Base-by-base conservation (phyloP, 2,888 invertebrate species). In the Daptonema setosum region DNA sequence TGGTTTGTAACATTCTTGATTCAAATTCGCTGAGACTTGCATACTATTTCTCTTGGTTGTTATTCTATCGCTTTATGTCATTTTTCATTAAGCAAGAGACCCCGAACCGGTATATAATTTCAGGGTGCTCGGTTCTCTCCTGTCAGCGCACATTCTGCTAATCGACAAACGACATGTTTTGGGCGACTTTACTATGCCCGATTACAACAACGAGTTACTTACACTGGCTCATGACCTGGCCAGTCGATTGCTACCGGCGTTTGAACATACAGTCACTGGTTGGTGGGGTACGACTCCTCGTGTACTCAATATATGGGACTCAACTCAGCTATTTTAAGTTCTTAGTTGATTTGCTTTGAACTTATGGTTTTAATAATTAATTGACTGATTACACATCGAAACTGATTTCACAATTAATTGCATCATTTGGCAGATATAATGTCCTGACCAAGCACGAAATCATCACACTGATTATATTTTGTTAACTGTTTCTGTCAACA, bases 121-220 rank as follows among this genome's bases (percentile, higher is more conserved):
- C 63, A 76, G 80, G 62, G 70, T 80, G 24, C 67, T 80, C 43
- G 80, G 80, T 52, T 76, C 76, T 14, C 69, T 80, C 30, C 66
- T 80, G 52, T 78, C 79, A n/a, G 78, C 79, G 41, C 80, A 80
- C 67, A 68, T 80, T 60, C 71, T 80, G 47, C 78, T 79, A 58
- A 74, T 69, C 22, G 78, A 80, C 63, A 69, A 72, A 11, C 64
- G 70, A n/a, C 71, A 77, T 63, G 74, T 76, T 28, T 77, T 79
- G 69, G 79, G 79, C 17, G 68, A 75, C 60, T 66, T 75, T 51
- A 63, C 64, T 58, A 72, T 74, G 30, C 45, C 56, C 5, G 73
- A 73, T 63, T 80, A 80, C 67, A 57, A 77, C 59, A 74, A 75
- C 54, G 78, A 80, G 63, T 69, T 80, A 24, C 69, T 80, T 11